A percentile compares a stretch with the other conserved stretches of the same genome.
phyloP scores from a whole-genome alignment of 1,140 invertebrate genomes.

The Drosophila auraria region DNA sequence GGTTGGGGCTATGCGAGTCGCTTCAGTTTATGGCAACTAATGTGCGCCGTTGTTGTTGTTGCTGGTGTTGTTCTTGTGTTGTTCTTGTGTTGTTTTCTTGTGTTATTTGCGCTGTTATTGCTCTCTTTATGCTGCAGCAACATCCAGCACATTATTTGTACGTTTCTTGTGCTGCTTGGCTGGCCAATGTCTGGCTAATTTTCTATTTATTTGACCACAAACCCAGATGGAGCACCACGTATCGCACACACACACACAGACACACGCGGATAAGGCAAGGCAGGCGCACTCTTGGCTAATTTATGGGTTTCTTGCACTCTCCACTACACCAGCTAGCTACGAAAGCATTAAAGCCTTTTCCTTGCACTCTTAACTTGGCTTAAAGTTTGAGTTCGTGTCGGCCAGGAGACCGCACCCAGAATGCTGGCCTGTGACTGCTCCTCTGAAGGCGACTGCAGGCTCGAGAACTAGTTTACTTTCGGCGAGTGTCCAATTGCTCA shows the following conservation, averaged over 20 bases:
- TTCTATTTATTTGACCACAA: slow-evolving; percentile 82
- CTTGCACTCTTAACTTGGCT: slow-evolving; percentile 20
- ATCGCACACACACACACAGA: slow-evolving; percentile 27
- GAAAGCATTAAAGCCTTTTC: slow-evolving; percentile 41
- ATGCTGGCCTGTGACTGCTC: slow-evolving; percentile 14
- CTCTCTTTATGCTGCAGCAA: slow-evolving; percentile 56
- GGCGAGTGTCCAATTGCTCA: slow-evolving; percentile 50
- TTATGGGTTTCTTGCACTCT: slow-evolving; percentile 81
- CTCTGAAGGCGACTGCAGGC: slow-evolving; percentile 2
- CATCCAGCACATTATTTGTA: slow-evolving; percentile 64
- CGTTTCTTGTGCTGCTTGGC: slow-evolving; percentile 60
- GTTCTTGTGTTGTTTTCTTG: slow-evolving; percentile 12
- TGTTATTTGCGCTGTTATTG: slow-evolving; percentile 38
- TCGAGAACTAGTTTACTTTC: slow-evolving; percentile 68
- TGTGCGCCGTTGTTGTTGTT: slow-evolving; percentile 56
- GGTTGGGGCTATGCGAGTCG: slow-evolving; percentile 9
- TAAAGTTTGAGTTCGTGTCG: slow-evolving; percentile 75
- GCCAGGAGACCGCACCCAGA: slow-evolving; percentile 59
- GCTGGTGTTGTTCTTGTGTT: slow-evolving; percentile 16
- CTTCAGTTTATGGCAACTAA: slow-evolving; percentile 65
- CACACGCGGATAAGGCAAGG: slow-evolving; percentile 22
- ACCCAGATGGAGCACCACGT: slow-evolving; percentile 43
- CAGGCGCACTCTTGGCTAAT: slow-evolving; percentile 55
- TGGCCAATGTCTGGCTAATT: slow-evolving; percentile 79
- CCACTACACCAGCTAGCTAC: neutral